phyloP scores from a whole-genome alignment of 2,797 vertebrate genomes.

The Psittacula derbiana region DNA sequence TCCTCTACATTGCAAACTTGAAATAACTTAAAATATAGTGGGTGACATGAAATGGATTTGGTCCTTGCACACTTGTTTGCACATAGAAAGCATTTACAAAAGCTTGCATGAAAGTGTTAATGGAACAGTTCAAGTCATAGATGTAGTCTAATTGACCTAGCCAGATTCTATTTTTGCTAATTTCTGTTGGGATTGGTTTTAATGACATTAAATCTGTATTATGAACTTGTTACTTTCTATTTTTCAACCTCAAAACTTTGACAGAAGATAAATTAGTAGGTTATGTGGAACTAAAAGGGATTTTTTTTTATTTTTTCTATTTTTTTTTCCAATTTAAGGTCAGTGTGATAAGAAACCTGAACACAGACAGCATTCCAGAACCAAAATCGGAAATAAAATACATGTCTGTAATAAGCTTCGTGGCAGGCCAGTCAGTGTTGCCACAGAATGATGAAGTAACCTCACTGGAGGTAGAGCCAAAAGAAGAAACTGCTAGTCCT shows the following conservation, averaged over 20 bases:
- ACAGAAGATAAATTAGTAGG: background rate
- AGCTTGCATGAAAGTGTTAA: background rate
- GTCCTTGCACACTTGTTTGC: background rate
- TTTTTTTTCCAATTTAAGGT: constrained; percentile 35
- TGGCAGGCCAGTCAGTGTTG: background rate
- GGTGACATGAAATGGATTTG: background rate
- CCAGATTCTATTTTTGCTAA: background rate
- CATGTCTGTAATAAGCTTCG: background rate
- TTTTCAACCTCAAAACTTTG: background rate
- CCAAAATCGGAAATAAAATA: constrained; percentile 50
- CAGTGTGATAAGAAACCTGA: constrained; percentile 65
- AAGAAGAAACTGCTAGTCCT: background rate
- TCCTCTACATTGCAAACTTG: background rate
- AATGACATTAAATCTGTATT: background rate
- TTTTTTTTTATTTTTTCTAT: background rate
- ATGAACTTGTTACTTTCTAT: background rate
- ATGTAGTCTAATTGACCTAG: background rate
- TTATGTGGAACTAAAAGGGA: background rate
- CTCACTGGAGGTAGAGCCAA: background rate
- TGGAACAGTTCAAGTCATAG: background rate
- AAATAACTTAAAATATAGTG: background rate
- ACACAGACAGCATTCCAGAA: background rate
- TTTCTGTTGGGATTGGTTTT: background rate
- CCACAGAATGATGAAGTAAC: background rate
- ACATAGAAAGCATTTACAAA: background rate